Conservation (phyloP, 2,888 invertebrate species). For the Tigriopus californicus region DNA sequence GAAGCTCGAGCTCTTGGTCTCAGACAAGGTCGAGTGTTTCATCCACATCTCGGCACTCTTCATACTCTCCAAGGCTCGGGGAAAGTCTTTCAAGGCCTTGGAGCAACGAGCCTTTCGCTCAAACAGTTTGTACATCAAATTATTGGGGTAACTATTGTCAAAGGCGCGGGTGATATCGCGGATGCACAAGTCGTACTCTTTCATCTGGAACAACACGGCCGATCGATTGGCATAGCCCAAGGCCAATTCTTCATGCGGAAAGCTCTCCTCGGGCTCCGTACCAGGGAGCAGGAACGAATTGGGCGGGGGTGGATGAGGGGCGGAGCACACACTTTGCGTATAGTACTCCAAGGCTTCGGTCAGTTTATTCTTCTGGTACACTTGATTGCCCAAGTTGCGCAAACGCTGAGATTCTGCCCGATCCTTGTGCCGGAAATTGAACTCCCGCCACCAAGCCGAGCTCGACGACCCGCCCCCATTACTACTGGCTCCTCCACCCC, state of each 20-base stretch:
- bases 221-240: slow-evolving; percentile 19
- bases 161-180: slow-evolving; percentile 18
- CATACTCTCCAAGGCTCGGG: slow-evolving; percentile 12
- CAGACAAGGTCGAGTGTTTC: slow-evolving; percentile 14
- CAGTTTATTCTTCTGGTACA: slow-evolving; percentile 12
- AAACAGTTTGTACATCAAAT: slow-evolving; percentile 16
- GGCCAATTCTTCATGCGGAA: slow-evolving; percentile 10
- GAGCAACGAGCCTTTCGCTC: slow-evolving; percentile 14
- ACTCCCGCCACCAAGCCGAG: slow-evolving; percentile 3
- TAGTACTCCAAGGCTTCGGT: slow-evolving; percentile 11
- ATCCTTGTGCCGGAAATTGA: slow-evolving; percentile 8
- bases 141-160: slow-evolving; percentile 15
- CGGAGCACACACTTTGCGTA: slow-evolving; percentile 11
- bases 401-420: slow-evolving; percentile 7
- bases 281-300: neutral
- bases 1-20: slow-evolving; percentile 13
- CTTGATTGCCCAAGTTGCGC: slow-evolving; percentile 10
- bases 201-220: slow-evolving; percentile 18
- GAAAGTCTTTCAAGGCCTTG: slow-evolving; percentile 14
- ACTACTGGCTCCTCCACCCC: neutral
- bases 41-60: slow-evolving; percentile 16
- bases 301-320: slow-evolving; percentile 14
- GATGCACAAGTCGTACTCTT: slow-evolving; percentile 17
- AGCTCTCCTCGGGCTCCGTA: neutral
- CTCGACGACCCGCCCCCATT: neutral